Base-by-base conservation (phyloP, 2,888 invertebrate species). In the Latrodectus hesperus region DNA sequence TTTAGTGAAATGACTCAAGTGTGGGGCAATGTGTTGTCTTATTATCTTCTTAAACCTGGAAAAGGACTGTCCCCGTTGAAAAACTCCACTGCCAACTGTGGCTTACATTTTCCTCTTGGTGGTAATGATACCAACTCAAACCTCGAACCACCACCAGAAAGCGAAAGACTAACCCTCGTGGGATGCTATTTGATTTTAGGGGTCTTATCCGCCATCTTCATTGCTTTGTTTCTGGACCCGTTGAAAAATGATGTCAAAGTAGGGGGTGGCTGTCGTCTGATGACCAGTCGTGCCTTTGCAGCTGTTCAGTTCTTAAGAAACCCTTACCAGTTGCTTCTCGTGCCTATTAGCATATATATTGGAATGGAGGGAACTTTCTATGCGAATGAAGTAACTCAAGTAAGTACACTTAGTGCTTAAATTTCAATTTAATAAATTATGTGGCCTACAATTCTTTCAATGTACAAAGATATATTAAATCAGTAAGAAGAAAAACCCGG, bases 301-400 rank as follows among this genome's bases (percentile, higher is more conserved):
- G 98, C 98, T 0, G 95, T 96, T 88, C 96, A 96, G 92, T 98
- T 98, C 92, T 60, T 70, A 14, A 96, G 96, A 93, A 96, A 98
- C 92, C 96, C 96, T 0, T 96, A 97, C 91, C 98, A 98, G 91
- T 96, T 98, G 91, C 94, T 99, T 9, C 94, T 99, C 64, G 97
- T 99, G 89, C 98, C 98, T 1, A 95, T 99, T 89, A 99, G 99
- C 0, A 93, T 99, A 77, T 99, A 97, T 95, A 98, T 98, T 91
- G 99, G 99, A 85, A 96, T 99, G 95, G 98, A 99, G 92, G 99
- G 99, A 92, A 98, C 98, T 0, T 99, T 98, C 93, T 96, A 98
- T 90, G 96, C 96, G 22, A 98, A 98, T 3, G 93, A 93, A 74
- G 94, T 92, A 90, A 93, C 93, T 0, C 92, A 92, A 90, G 93